Evolutionary conservation across 1,140 invertebrate genomes (phyloP).

Genomic region (Drosophila bocki): DNA sequence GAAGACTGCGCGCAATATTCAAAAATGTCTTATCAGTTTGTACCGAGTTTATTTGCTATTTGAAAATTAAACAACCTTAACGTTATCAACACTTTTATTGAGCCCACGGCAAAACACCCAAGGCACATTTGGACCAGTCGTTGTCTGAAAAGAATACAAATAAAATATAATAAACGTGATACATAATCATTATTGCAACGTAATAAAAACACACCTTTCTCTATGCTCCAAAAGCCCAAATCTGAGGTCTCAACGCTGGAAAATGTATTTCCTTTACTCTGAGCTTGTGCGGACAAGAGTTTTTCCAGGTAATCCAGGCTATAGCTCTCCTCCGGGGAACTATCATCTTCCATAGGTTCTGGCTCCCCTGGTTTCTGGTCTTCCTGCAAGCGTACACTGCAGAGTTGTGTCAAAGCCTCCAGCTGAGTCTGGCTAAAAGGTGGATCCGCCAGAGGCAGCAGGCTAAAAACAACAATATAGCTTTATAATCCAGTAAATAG

Average conservation of each 20-base stretch:
- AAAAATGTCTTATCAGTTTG: neutral
- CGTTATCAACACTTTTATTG: neutral
- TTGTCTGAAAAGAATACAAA: conserved; percentile 31
- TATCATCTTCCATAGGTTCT: neutral
- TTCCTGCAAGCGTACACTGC: conserved; percentile 16
- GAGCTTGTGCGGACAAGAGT: neutral
- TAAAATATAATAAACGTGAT: neutral
- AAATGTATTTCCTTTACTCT: neutral
- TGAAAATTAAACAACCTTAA: conserved; percentile 9
- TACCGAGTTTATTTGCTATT: neutral
- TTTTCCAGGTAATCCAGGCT: conserved; percentile 15
- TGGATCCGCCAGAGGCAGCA: conserved; percentile 62
- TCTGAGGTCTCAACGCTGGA: neutral
- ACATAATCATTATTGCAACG: no score
- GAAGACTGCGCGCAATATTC: conserved; percentile 7
- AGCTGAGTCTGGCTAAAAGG: conserved; percentile 39
- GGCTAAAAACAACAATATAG: conserved; percentile 33
- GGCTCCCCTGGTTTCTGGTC: neutral
- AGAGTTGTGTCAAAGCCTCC: conserved; percentile 27
- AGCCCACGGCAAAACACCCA: conserved; percentile 65
- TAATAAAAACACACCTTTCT: conserved; percentile 22
- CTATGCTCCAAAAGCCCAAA: conserved; percentile 58
- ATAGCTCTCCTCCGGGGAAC: neutral
- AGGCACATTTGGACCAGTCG: conserved; percentile 66
- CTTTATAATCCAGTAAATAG: neutral